These are phyloP conservation scores for Lutjanus argentimaculatus DNA, from an alignment of 2,797 vertebrate genomes.

Conservation along the genomic window DNA sequence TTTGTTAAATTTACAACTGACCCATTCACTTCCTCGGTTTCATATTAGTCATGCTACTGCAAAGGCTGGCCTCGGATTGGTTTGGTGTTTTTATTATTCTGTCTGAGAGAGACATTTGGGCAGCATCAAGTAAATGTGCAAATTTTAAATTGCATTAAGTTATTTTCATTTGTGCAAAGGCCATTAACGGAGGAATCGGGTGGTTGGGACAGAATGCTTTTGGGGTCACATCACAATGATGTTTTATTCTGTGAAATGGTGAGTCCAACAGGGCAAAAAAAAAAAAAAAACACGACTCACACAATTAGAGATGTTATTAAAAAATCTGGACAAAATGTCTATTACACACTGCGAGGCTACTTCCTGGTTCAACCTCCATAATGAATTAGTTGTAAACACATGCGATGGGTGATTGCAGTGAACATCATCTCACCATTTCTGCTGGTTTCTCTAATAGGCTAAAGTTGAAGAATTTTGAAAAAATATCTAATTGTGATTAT, in stretches of 20 bases:
- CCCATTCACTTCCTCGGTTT: background rate
- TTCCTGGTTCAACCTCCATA: too few relatives aligned
- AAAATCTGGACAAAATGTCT: too few relatives aligned
- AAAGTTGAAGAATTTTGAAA: too few relatives aligned
- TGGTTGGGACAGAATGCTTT: background rate
- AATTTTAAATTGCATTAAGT: background rate
- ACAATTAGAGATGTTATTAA: too few relatives aligned
- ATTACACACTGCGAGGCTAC: too few relatives aligned
- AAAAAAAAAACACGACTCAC: too few relatives aligned
- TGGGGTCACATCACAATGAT: background rate
- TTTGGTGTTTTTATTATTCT: background rate
- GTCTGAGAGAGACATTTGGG: background rate
- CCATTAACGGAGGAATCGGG: background rate
- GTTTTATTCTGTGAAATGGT: background rate
- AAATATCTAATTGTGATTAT: too few relatives aligned
- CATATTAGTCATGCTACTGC: slow-evolving; percentile 5
- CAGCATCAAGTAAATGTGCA: background rate
- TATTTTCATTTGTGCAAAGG: background rate
- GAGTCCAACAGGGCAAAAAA: too few relatives aligned
- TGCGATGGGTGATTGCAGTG: too few relatives aligned
- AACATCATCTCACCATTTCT: too few relatives aligned
- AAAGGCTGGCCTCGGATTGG: background rate
- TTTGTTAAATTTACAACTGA: slow-evolving; percentile 32
- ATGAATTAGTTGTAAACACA: too few relatives aligned
- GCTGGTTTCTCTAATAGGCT: too few relatives aligned